Conservation (phyloP, 2,888 invertebrate genomes). For the Lasioglossum vierecki region DNA sequence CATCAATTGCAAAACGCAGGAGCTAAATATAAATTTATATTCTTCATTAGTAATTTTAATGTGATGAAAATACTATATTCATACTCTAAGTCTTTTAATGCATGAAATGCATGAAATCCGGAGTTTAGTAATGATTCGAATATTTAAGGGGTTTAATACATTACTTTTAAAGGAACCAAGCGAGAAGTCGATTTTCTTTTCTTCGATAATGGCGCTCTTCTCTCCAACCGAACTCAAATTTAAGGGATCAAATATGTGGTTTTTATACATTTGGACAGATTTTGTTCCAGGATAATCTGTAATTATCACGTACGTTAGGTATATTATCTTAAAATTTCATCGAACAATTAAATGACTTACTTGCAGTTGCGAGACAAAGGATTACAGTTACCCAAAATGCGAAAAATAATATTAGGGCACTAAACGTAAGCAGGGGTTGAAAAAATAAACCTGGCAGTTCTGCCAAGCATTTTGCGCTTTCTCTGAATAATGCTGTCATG, state of each 20-base stretch:
- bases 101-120: too few relatives aligned
- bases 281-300: conserved; percentile 83
- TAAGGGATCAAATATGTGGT: conserved; percentile 73
- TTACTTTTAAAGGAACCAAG: conserved; percentile 79
- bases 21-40: too few relatives aligned
- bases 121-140: conserved; percentile 10
- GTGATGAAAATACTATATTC: too few relatives aligned
- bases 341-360: conserved; percentile 85
- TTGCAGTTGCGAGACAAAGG: conserved; percentile 93
- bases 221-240: conserved; percentile 72
- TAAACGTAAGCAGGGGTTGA: conserved; percentile 93
- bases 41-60: too few relatives aligned
- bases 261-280: conserved; percentile 77
- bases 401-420: conserved; percentile 91
- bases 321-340: background rate
- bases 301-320: conserved; percentile 36
- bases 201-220: conserved; percentile 66
- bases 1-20: too few relatives aligned
- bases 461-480: conserved; percentile 94
- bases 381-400: conserved; percentile 94
- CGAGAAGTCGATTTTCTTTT: conserved; percentile 72
- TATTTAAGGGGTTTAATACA: background rate
- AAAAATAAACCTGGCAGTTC: conserved; percentile 93
- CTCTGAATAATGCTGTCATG: conserved; percentile 93
- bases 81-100: too few relatives aligned